These are phyloP conservation scores for Acanthopleura granulata DNA, from an alignment of 2,888 invertebrate species.

Conservation along the genomic window DNA sequence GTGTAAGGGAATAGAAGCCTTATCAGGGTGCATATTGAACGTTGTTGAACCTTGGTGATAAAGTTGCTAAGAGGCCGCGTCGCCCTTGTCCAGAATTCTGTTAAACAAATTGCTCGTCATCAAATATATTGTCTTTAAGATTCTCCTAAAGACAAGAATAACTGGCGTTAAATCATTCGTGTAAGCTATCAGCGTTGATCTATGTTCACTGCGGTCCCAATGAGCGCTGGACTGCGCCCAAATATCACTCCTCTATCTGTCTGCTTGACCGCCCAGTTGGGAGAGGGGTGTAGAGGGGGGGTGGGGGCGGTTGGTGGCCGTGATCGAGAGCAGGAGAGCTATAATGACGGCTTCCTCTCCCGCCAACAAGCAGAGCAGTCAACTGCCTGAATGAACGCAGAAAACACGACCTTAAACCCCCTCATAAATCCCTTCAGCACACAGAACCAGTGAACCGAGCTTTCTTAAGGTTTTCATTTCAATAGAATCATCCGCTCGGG, in stretches of 20 bases:
- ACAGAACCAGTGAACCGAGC: background rate
- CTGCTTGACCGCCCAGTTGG: background rate
- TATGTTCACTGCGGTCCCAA: background rate
- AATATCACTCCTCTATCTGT: background rate
- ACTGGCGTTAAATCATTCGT: background rate
- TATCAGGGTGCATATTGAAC: too few species aligned
- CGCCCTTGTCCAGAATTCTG: background rate
- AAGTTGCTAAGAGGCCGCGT: background rate
- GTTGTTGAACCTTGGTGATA: too few species aligned
- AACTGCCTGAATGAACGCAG: too few species aligned
- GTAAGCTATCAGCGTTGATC: background rate
- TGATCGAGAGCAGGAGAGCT: background rate
- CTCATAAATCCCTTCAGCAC: background rate
- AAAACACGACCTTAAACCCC: background rate
- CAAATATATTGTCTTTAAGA: conserved; percentile 19
- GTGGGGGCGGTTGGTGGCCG: background rate
- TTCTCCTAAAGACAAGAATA: background rate
- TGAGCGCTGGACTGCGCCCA: background rate
- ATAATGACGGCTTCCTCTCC: too few species aligned
- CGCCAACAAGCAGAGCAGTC: too few species aligned
- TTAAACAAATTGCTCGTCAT: conserved; percentile 1
- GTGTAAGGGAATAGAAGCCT: too few species aligned
- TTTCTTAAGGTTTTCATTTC: conserved; percentile 13
- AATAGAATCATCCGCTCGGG: conserved; percentile 16
- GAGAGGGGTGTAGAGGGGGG: background rate